Evolutionary conservation across 2,888 invertebrate genomes (phyloP), one percentile per base, ranked within the genome.

Genomic region (Eupithecia inturbata): DNA sequence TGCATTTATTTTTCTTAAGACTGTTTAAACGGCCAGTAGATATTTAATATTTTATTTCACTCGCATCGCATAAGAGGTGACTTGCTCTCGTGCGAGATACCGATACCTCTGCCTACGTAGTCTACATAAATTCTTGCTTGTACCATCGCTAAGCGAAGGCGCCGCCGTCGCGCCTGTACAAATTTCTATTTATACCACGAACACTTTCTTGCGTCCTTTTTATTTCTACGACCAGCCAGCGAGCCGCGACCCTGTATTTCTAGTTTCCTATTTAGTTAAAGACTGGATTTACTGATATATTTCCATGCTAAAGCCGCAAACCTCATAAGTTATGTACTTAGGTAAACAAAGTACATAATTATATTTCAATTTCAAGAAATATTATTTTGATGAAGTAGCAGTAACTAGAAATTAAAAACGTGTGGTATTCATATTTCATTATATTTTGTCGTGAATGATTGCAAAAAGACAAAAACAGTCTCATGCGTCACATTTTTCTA

Each of bases 161-260:
- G 19, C 36, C 45, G 45, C 3, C 62, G 33, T 68, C 49, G 66
- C 10, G 69, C 19, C 3, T 14, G 12, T 64, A 33, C 22, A 36
- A 68, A 64, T 73, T 78, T 85, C 85, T 89, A 89, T 89, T 89
- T 87, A 84, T 88, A 89, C 67, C 80, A 74, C 36, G 62, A 79
- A 79, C 83, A 88, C 88, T 89, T 90, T 90, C 89, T 84, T 89
- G 78, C 70, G 76, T 68, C 79, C 75, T 79, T 78, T 57, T 85
- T 72, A 62, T 72, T 85, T 85, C 82, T 83, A 82, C 77, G 26
- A 79, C 74, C 71, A 64, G 77, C 76, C 75, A 78, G 77, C 79
- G 68, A 83, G 78, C 71, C 75, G 73, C 70, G 71, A 75, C 60
- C 85, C 78, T 80, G 87, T 85, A 86, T 84, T 82, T 83, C 87